Percentiles rank a stretch among this genome's conserved stretches.
These are phyloP conservation scores for Cordilura impudica DNA, from an alignment of 2,888 invertebrate genomes.

Conservation along the genomic window DNA sequence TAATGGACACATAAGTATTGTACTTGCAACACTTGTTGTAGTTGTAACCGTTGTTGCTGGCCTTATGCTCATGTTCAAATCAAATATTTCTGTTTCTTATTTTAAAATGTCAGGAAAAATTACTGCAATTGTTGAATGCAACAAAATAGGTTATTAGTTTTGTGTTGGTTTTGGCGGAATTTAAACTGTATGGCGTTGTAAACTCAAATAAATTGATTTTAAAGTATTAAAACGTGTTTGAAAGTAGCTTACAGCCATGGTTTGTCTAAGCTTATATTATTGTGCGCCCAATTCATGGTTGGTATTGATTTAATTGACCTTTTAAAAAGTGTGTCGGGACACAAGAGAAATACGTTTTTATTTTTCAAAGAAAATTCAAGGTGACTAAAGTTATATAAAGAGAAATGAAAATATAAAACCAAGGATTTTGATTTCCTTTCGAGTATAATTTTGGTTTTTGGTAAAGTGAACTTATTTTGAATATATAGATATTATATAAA, in stretches of 20 bases:
- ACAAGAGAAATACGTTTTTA: not conserved
- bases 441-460: too few relatives aligned
- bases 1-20: not conserved
- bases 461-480: too few relatives aligned
- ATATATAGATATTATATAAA: too few relatives aligned
- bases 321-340: constrained; percentile 14
- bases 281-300: constrained; percentile 25
- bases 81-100: constrained; percentile 8
- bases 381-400: too few relatives aligned
- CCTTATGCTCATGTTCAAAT: constrained; percentile 16
- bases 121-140: constrained; percentile 38
- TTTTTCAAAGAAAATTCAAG: constrained; percentile 39
- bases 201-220: constrained; percentile 24
- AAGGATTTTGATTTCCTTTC: too few relatives aligned
- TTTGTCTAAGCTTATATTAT: constrained; percentile 20
- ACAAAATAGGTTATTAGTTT: constrained; percentile 54
- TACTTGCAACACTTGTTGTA: constrained; percentile 32
- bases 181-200: not conserved
- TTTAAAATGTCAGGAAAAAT: constrained; percentile 60
- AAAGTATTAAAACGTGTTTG: constrained; percentile 42
- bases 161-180: constrained; percentile 7
- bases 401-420: too few relatives aligned
- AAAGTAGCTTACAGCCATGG: constrained; percentile 41
- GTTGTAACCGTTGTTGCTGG: not conserved
- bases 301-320: constrained; percentile 55